Evolutionary conservation across 2,888 invertebrate species (phyloP).

Genomic region (Drosophila niveifrons): DNA sequence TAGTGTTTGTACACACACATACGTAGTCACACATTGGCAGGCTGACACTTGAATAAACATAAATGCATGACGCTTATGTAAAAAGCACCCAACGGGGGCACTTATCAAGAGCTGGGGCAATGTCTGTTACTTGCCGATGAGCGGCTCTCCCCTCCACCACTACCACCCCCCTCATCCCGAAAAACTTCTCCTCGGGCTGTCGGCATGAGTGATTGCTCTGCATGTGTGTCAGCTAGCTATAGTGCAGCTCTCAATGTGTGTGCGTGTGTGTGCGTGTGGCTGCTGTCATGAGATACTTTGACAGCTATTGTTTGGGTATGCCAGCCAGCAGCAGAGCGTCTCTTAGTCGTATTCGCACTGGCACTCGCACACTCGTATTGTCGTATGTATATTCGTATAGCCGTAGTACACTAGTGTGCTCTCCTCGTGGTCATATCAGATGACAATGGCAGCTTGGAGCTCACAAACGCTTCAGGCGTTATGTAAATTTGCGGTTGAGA

Average conservation of each 20-base stretch:
- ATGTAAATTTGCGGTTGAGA: constrained; percentile 69
- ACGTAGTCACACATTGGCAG: constrained; percentile 40
- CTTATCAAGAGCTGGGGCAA: constrained; percentile 58
- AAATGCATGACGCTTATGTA: constrained; percentile 72
- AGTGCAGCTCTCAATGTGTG: constrained; percentile 19
- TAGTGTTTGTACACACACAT: constrained; percentile 46
- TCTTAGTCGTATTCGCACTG: constrained; percentile 7
- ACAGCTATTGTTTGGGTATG: constrained; percentile 70
- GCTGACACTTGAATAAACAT: constrained; percentile 76
- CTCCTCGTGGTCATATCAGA: constrained; percentile 37
- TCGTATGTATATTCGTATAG: constrained; percentile 10
- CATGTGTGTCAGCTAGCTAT: constrained; percentile 48
- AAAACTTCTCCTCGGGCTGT: constrained; percentile 14
- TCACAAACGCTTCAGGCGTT: constrained; percentile 43
- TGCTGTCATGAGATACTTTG: constrained; percentile 77
- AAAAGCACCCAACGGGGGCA: constrained; percentile 74
- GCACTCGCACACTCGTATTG: no score
- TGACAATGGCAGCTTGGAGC: constrained; percentile 53
- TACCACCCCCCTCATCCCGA: neutral
- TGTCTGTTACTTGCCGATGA: constrained; percentile 32
- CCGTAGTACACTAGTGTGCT: constrained; percentile 13
- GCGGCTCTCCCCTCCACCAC: neutral
- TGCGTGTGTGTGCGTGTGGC: constrained; percentile 29
- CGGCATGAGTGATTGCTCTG: constrained; percentile 71
- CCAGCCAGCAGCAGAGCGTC: constrained; percentile 15